phyloP scores from a whole-genome alignment of 2,888 invertebrate genomes.

The Standfussiana lucernea region DNA sequence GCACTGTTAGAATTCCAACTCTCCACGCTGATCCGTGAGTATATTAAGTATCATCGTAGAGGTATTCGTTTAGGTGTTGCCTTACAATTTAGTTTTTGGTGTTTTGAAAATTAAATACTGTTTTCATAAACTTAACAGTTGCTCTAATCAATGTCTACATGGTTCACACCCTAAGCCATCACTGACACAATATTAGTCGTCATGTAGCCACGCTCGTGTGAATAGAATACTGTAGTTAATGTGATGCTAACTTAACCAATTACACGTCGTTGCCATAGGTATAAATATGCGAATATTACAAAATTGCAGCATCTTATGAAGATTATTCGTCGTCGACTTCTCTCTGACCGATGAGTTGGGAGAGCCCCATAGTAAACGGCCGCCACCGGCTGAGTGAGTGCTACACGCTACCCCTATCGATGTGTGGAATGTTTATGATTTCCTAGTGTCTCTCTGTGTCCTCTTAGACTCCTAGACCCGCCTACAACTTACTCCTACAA shows the following conservation, averaged over 20 bases:
- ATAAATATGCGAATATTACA: slow-evolving; percentile 90
- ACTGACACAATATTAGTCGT: slow-evolving; percentile 31
- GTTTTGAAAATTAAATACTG: neutral
- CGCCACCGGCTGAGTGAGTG: slow-evolving; percentile 89
- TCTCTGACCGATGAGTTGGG: slow-evolving; percentile 91
- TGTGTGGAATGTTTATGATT: slow-evolving; percentile 87
- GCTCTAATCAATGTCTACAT: slow-evolving; percentile 47
- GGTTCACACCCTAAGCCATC: slow-evolving; percentile 6
- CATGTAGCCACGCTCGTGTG: slow-evolving; percentile 37
- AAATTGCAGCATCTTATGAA: slow-evolving; percentile 93
- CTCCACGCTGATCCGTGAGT: neutral
- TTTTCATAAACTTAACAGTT: slow-evolving; percentile 3
- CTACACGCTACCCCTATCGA: slow-evolving; percentile 84
- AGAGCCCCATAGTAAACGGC: slow-evolving; percentile 87
- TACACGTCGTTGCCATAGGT: slow-evolving; percentile 88
- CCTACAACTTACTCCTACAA: slow-evolving; percentile 73
- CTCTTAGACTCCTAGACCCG: slow-evolving; percentile 69
- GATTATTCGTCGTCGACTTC: slow-evolving; percentile 93
- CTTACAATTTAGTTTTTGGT: neutral
- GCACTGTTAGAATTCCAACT: neutral
- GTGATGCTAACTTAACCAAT: slow-evolving; percentile 83
- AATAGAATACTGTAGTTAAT: slow-evolving; percentile 56
- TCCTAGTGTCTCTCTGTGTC: slow-evolving; percentile 78
- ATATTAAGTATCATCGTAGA: neutral
- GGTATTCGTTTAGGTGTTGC: neutral